Base-by-base conservation (phyloP, 2,888 invertebrate genomes). In the Lepidonotus clava region DNA sequence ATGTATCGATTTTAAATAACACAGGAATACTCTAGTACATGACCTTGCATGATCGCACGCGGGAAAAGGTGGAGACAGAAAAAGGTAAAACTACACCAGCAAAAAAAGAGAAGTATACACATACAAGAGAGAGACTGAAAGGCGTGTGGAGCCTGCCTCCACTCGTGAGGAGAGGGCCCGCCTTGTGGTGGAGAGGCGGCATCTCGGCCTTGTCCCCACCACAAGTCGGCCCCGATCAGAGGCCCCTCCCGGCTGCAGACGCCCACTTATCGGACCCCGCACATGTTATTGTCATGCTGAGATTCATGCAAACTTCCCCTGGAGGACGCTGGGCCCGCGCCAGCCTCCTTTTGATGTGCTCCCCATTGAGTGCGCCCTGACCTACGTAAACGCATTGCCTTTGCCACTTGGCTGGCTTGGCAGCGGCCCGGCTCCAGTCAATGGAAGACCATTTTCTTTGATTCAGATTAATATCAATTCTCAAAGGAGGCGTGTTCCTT, bases 221-320 rank as follows among this genome's bases (percentile, higher is more conserved):
- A 71, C n/a, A 38, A 34, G 71, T 32, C 1, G 38, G 38, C 36
- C 18, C 36, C 38, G 71, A 71, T 71, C 71, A 71, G 36, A 71
- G 71, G 24, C 71, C 18, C 71, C 11, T 18, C 1, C 66, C 66
- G 36, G n/a, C n/a, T n/a, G n/a, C n/a, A n/a, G n/a, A n/a, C n/a
- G n/a, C 18, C 46, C 41, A 80, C 80, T 80, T 80, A 80, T 80
- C 80, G 28, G 46, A 46, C 24, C 4, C 46, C 18, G 80, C 80
- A 80, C 80, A 80, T 80, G 80, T 80, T 51, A 80, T 80, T 80
- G 80, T 80, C 80, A 80, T 46, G 80, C 80, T 80, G 80, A 80
- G 80, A 80, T 80, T 80, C 80, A 80, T 80, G 80, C 80, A 80
- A 80, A 80, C 80, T 80, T 80, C 51, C 80, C 80, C 80, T 46